Percentiles rank a stretch among this genome's conserved stretches.
phyloP scores from a whole-genome alignment of 2,113 vertebrate species.

The Gavia stellata region DNA sequence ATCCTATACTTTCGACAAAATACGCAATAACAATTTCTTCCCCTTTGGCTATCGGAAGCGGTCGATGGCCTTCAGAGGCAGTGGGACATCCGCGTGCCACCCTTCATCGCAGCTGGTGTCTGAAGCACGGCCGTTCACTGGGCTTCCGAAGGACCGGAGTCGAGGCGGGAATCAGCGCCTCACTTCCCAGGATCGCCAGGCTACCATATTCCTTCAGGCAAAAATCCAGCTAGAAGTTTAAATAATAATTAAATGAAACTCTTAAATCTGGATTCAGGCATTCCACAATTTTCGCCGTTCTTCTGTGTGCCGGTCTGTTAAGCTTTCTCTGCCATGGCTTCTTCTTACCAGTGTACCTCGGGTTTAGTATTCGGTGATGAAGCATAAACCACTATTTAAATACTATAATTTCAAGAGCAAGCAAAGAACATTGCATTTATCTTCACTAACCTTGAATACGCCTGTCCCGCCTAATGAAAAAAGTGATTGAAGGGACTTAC shows the following conservation, averaged over 20 bases:
- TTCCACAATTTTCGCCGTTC: background rate
- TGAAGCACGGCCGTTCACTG: background rate
- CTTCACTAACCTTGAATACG: conserved; percentile 37
- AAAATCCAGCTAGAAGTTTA: background rate
- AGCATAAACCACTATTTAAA: conserved; percentile 24
- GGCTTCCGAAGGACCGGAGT: background rate
- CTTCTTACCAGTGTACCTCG: background rate
- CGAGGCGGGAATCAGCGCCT: background rate
- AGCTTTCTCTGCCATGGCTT: background rate
- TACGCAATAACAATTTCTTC: fast-evolving
- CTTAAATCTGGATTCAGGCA: background rate
- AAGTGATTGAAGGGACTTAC: conserved; percentile 53
- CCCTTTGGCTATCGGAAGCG: fast-evolving
- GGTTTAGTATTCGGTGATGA: background rate
- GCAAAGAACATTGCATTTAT: conserved; percentile 30
- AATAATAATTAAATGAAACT: background rate
- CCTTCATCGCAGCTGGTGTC: fast-evolving
- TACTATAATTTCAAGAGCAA: conserved; percentile 8
- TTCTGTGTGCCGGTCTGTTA: background rate
- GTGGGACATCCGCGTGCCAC: background rate
- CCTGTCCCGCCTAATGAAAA: conserved; percentile 44
- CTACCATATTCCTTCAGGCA: background rate
- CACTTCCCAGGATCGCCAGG: background rate
- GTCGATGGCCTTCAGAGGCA: fast-evolving
- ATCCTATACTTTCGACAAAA: fast-evolving